Evolutionary conservation across 2,888 invertebrate species (phyloP).

Genomic region (Periphyllus acericola): DNA sequence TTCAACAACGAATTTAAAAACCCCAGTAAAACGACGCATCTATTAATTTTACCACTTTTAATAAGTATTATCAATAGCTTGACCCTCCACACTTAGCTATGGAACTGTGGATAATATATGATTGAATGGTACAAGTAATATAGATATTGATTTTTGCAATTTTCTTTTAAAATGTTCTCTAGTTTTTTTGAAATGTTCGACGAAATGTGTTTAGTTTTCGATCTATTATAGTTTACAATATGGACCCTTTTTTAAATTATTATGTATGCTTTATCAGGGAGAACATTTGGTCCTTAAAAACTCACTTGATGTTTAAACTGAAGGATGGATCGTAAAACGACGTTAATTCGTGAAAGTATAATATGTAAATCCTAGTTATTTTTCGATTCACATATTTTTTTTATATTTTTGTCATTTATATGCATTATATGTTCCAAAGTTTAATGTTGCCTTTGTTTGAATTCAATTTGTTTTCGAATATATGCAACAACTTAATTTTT

Average conservation of each 20-base stretch:
- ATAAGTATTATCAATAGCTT: no score
- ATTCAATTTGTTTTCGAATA: constrained; percentile 39
- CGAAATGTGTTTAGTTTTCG: no score
- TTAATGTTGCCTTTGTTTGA: constrained; percentile 20
- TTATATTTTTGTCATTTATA: neutral
- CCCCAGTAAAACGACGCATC: no score
- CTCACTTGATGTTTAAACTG: neutral
- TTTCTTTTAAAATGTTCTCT: no score
- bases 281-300: neutral
- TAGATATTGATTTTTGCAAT: no score
- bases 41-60: no score
- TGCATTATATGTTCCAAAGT: constrained; percentile 29
- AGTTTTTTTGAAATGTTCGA: no score
- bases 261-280: neutral
- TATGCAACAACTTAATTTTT: constrained; percentile 23
- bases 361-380: neutral
- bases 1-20: no score
- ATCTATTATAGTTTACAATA: no score
- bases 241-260: neutral
- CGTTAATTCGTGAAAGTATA: neutral
- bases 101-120: no score
- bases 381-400: neutral
- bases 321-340: neutral
- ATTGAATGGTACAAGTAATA: no score
- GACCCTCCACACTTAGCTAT: no score